phyloP scores from a whole-genome alignment of 2,888 invertebrate species.

The Salpingus planirostris region DNA sequence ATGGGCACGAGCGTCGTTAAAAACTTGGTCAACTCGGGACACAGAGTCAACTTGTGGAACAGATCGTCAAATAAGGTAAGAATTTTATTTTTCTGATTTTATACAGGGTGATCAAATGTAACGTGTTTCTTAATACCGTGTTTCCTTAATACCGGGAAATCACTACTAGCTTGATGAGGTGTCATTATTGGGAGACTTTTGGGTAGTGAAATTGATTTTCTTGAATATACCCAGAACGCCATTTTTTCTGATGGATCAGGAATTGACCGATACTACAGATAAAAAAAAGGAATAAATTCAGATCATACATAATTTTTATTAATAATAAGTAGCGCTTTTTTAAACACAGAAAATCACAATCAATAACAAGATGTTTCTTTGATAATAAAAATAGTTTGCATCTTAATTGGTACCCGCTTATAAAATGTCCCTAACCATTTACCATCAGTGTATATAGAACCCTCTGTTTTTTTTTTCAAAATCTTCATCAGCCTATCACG shows the following conservation, averaged over 20 bases:
- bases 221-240: no score
- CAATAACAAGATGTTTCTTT: constrained; percentile 25
- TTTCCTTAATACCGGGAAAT: constrained; percentile 1
- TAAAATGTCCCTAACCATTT: no score
- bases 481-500: no score
- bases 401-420: constrained; percentile 34
- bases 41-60: constrained; percentile 91
- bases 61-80: constrained; percentile 83
- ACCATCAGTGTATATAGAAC: no score
- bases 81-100: constrained; percentile 24
- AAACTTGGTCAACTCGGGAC: constrained; percentile 88
- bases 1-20: constrained; percentile 95
- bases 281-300: background rate
- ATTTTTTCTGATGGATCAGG: no score
- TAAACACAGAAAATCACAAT: constrained; percentile 30
- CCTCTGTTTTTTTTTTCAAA: no score
- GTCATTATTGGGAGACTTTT: background rate
- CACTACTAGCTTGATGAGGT: background rate
- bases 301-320: constrained; percentile 10
- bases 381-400: constrained; percentile 35
- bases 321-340: constrained; percentile 8
- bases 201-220: no score
- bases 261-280: background rate
- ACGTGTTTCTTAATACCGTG: background rate
- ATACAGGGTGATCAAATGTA: background rate